A percentile compares a stretch with the other conserved stretches of the same genome.
Conservation (phyloP, 92 coral and sea anemone genomes). For the Epizoanthus ramosus region DNA sequence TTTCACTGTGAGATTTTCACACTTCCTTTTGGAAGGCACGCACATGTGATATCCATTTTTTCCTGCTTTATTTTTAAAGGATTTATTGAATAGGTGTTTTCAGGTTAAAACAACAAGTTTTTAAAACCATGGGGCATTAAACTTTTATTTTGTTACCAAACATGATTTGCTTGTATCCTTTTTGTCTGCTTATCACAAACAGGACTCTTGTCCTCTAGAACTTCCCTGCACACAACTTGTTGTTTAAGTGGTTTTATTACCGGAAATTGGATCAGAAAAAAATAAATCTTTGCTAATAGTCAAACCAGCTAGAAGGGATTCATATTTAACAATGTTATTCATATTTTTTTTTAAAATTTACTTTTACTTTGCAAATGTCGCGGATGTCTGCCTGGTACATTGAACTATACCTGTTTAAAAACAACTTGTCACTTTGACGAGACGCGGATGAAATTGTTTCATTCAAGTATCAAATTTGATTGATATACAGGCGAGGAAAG, state of each 20-base stretch:
- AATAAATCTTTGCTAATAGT: neutral
- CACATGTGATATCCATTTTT: neutral
- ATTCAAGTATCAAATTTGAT: slow-evolving; percentile 28
- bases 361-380: neutral
- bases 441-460: neutral
- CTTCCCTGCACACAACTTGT: neutral
- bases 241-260: slow-evolving; percentile 30
- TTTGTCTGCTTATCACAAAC: neutral
- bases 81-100: slow-evolving; percentile 43
- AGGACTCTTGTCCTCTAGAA: neutral
- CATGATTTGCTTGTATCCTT: slow-evolving; percentile 12
- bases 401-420: neutral
- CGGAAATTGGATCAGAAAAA: slow-evolving; percentile 30
- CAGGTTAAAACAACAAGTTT: slow-evolving; percentile 60
- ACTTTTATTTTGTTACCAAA: slow-evolving; percentile 68
- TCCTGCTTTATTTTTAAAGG: neutral
- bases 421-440: neutral
- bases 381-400: neutral
- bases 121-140: slow-evolving; percentile 79
- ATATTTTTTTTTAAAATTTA: neutral
- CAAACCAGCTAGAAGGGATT: neutral
- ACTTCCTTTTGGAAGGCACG: neutral
- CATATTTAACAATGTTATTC: neutral
- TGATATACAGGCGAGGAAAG: neutral
- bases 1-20: slow-evolving; percentile 1